A percentile compares a stretch with the other conserved stretches of the same genome.
These are phyloP conservation scores for Drosophila anomalata DNA, from an alignment of 2,888 invertebrate genomes.

Conservation along the genomic window DNA sequence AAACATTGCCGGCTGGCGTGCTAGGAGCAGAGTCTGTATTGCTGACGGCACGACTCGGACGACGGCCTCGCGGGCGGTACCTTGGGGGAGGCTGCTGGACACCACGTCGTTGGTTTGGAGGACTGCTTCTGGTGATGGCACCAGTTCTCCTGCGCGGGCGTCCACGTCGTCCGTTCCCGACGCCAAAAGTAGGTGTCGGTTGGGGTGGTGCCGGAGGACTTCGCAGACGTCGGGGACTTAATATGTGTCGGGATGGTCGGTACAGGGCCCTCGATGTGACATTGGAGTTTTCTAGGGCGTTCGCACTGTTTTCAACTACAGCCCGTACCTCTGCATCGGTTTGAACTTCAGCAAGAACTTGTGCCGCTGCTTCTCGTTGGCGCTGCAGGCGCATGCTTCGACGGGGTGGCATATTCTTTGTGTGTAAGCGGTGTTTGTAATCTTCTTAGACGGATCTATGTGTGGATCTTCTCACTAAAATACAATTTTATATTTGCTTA, in stretches of 20 bases:
- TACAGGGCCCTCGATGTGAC: background rate
- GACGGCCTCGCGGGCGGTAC: background rate
- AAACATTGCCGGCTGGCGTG: background rate
- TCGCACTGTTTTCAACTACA: background rate
- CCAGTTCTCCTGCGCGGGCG: background rate
- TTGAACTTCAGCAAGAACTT: background rate
- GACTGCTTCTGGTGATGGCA: background rate
- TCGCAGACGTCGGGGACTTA: background rate
- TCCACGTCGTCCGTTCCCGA: background rate
- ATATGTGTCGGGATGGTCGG: background rate
- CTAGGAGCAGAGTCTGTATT: background rate
- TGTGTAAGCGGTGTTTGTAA: background rate
- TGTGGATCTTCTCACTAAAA: background rate
- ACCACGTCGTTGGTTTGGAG: background rate
- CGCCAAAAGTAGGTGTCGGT: background rate
- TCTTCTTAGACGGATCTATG: background rate
- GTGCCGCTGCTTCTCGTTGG: background rate
- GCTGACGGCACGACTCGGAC: background rate
- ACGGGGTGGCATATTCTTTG: background rate
- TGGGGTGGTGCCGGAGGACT: background rate
- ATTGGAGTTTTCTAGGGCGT: background rate
- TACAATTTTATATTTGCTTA: background rate
- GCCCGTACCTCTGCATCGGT: background rate
- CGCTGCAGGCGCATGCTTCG: background rate
- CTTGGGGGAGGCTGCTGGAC: background rate